phyloP scores from a whole-genome alignment of 2,113 vertebrate genomes.

The Microtus oregoni region DNA sequence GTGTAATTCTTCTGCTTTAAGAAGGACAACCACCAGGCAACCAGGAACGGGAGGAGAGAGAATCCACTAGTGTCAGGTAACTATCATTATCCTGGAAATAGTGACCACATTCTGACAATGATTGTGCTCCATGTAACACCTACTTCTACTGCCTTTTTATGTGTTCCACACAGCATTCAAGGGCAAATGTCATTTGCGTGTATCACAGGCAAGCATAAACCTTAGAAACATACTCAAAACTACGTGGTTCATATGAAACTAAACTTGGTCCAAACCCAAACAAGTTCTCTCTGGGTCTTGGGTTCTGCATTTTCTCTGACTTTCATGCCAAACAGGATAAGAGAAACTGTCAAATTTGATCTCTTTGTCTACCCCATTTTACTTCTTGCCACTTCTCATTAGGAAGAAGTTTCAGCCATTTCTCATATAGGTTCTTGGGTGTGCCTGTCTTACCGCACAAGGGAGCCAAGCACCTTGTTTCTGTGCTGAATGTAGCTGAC shows the following conservation, averaged over 20 bases:
- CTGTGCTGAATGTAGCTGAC: slow-evolving; percentile 5
- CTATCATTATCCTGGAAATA: not conserved
- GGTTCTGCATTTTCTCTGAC: not conserved
- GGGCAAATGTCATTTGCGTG: rapidly evolving
- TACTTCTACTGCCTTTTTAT: not conserved
- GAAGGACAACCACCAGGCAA: not conserved
- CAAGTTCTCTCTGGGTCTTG: not conserved
- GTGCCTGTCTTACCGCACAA: not conserved
- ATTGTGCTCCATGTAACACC: not conserved
- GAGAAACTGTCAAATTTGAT: not conserved
- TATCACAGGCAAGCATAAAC: not conserved
- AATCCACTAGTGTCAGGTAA: not conserved
- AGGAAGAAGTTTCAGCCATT: not conserved
- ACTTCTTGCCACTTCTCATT: not conserved
- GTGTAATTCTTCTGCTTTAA: not conserved
- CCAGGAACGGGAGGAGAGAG: not conserved
- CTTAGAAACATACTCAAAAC: not conserved
- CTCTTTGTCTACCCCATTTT: not conserved
- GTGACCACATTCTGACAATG: not conserved
- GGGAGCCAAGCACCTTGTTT: not conserved
- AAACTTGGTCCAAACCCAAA: not conserved
- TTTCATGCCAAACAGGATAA: not conserved
- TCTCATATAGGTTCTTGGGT: not conserved
- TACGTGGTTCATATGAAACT: rapidly evolving
- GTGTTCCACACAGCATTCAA: not conserved